Base-by-base conservation (phyloP, 2,888 invertebrate genomes). In the Drosophila putrida region DNA sequence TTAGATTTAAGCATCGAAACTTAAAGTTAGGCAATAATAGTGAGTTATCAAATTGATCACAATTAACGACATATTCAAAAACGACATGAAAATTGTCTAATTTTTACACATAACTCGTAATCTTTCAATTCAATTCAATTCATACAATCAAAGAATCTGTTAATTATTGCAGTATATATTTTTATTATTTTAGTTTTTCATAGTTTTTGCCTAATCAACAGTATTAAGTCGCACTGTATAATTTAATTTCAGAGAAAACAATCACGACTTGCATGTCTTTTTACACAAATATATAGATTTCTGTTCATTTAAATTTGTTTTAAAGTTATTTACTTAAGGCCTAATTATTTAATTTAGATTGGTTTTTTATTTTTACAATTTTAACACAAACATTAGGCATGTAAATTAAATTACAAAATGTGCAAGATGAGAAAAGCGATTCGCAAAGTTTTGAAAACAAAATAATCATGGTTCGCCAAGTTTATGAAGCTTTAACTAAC, bases 361-460 rank as follows among this genome's bases (percentile, higher is more conserved):
- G 62, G 46, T 69, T 78, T 59, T 78, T 59, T 49, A 68, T 82
- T 82, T 83, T 82, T 85, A 82, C 83, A 88, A 27, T 39, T 77
- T 71, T 71, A 78, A 83, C 70, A 82, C 68, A 85, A 85, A 82
- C 62, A 64, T 72, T 59, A 76, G 85, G 70, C 69, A 67, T 75
- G 55, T 68, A 71, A 71, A 78, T 54, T 64, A 77, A 39, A 66
- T 80, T 82, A 79, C 71, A 78, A 75, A 75, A 78, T 73, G 58
- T 88, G 77, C 77, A 69, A 60, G 54, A 64, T 77, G 64, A 66
- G 59, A 74, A 57, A 68, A 70, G 68, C 55, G 49, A 71, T 71
- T 58, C 9, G 46, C 6, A 51, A 70, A 41, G 28, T 53, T 59
- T 11, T 36, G 36, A 55, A 58, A 35, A n/a, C 4, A 50, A 64